A percentile compares a stretch with the other conserved stretches of the same genome.
phyloP scores from a whole-genome alignment of 2,113 vertebrate genomes.

The Thamnaconus septentrionalis region DNA sequence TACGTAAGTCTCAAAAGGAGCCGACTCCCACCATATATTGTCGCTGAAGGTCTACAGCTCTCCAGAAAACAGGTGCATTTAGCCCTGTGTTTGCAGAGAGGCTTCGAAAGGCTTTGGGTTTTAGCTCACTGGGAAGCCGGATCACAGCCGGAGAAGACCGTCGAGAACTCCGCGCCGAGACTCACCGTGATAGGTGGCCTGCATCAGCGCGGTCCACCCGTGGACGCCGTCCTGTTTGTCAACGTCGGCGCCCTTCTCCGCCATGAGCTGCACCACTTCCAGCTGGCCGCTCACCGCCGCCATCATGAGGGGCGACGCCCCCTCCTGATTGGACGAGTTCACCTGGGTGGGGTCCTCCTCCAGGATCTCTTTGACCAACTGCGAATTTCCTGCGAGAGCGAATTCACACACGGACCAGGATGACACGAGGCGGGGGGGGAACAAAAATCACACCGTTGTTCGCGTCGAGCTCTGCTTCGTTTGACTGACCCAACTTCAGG shows the following conservation, averaged over 20 bases:
- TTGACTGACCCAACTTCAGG: conserved; percentile 86
- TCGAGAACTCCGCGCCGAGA: background rate
- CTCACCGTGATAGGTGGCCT: conserved; percentile 95
- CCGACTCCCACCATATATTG: too few species aligned
- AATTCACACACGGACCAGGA: background rate
- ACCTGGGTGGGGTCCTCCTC: conserved; percentile 90
- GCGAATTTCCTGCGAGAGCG: conserved; percentile 82
- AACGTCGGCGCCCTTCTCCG: conserved; percentile 87
- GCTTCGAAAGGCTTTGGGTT: background rate
- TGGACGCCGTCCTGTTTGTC: conserved; percentile 92
- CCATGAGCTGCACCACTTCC: conserved; percentile 89
- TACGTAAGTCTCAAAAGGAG: too few species aligned
- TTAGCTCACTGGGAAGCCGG: too few species aligned
- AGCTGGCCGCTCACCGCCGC: conserved; percentile 92
- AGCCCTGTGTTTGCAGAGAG: background rate
- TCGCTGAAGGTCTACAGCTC: too few species aligned
- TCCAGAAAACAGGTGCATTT: too few species aligned
- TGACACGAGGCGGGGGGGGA: too few species aligned
- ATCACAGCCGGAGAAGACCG: too few species aligned
- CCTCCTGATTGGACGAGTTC: conserved; percentile 89
- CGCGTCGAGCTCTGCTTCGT: background rate
- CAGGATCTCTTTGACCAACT: conserved; percentile 90
- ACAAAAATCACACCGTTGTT: too few species aligned
- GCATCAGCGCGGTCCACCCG: conserved; percentile 97
- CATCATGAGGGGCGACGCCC: conserved; percentile 94